Evolutionary conservation across 2,888 invertebrate genomes (phyloP).

Genomic region (Acanthosepion esculentum): DNA sequence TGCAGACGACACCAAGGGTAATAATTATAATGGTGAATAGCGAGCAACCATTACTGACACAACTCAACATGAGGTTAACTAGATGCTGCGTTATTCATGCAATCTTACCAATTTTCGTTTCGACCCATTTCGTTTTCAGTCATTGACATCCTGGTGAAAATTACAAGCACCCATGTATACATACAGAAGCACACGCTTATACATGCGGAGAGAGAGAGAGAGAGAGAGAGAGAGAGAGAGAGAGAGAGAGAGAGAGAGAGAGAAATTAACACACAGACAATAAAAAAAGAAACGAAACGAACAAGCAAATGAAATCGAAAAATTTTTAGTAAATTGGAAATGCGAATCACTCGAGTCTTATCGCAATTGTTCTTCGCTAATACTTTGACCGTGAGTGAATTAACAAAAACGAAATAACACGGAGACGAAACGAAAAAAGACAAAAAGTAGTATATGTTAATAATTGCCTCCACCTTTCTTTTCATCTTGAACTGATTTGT

Average conservation of each 20-base stretch:
- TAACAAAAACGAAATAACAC: neutral
- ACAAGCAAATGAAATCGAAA: neutral
- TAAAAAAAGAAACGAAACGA: neutral
- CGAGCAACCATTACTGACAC: no score
- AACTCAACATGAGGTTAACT: neutral
- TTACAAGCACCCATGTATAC: neutral
- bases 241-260: neutral
- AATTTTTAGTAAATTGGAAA: neutral
- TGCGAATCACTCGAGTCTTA: neutral
- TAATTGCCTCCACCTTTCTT: neutral
- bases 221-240: neutral
- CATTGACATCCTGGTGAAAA: neutral
- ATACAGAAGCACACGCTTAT: neutral
- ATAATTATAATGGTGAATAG: no score
- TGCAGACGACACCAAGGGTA: no score
- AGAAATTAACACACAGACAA: neutral
- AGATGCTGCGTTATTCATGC: neutral
- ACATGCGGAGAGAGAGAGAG: neutral
- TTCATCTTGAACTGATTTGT: neutral
- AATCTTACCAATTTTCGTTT: neutral
- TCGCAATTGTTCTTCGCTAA: conserved; percentile 17
- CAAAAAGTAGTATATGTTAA: neutral
- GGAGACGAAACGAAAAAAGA: neutral
- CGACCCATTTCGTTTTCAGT: neutral
- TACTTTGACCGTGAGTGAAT: neutral